A percentile compares a stretch with the other conserved stretches of the same genome.
Evolutionary conservation across 2,113 vertebrate species (phyloP).

Genomic region (Calidris pugnax): DNA sequence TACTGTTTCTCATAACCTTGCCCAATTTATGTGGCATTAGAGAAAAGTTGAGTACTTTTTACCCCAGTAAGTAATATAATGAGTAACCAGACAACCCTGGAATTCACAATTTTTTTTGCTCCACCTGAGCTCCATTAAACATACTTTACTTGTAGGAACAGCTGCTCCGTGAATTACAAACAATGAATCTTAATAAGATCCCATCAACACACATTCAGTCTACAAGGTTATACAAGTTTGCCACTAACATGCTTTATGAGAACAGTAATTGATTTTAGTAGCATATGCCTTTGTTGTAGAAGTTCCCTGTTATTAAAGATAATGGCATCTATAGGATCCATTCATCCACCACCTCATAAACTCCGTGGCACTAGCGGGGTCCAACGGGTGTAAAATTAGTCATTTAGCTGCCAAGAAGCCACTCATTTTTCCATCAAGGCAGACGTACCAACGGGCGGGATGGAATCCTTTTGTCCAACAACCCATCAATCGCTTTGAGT

Average conservation of each 20-base stretch:
- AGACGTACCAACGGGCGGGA: neutral
- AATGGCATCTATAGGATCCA: conserved; percentile 21
- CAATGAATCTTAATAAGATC: neutral
- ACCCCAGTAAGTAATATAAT: neutral
- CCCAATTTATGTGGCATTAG: neutral
- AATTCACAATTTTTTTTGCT: neutral
- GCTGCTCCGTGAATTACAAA: neutral
- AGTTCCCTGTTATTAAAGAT: conserved; percentile 16
- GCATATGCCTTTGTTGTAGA: conserved; percentile 10
- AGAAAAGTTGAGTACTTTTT: neutral
- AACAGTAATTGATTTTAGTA: conserved; percentile 16
- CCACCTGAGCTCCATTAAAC: neutral
- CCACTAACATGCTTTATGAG: neutral
- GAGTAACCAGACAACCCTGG: neutral
- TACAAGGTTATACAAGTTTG: neutral
- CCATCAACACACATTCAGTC: neutral
- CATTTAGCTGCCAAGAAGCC: conserved; percentile 5
- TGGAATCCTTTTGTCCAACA: neutral
- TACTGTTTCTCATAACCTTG: fast-evolving
- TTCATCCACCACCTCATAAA: conserved; percentile 22
- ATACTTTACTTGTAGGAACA: neutral
- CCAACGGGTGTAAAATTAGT: conserved; percentile 6
- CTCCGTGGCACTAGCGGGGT: neutral
- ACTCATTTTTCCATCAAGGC: conserved; percentile 1
- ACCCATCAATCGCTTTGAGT: neutral